Evolutionary conservation across 2,888 invertebrate genomes (phyloP), one percentile per base, ranked within the genome.

Genomic region (Xestia xanthographa): DNA sequence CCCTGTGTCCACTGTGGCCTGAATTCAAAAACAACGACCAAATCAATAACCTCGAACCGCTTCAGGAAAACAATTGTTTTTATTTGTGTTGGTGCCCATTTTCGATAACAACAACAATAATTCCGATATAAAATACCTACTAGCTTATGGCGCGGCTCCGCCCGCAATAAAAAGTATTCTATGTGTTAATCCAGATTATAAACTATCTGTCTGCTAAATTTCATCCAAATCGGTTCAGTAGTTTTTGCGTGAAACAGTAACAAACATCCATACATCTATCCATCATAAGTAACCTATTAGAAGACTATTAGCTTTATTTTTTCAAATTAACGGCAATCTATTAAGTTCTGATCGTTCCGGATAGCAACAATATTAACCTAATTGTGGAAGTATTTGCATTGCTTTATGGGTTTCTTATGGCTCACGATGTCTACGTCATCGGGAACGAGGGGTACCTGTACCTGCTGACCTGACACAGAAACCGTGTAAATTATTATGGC

Each of bases 311-410:
- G 14, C 5, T 58, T 26, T 66, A 66, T 63, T 67, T 68, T 70
- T 68, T 22, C 29, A 80, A 58, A 48, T 75, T 85, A 91, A 90
- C 86, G 83, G 79, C 84, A 82, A 89, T 90, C 89, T 89, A 91
- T 92, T 91, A 91, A 86, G 90, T 89, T 87, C 84, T 82, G 88
- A 91, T 91, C 87, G 82, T 82, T 86, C 88, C 87, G 87, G 85
- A 79, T 78, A 80, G 77, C 82, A 79, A 85, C 81, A 85, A 84
- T 86, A 90, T 94, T 94, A 93, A 93, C 94, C 94, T 94, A 92
- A 93, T 94, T 94, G 89, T 87, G 80, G 86, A 83, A 86, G 89
- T 90, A 91, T 90, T 92, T 89, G 89, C 89, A 92, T 92, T 91
- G 88, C 90, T 92, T 90, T 91, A 92, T 90, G 90, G 83, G 89